A percentile compares a stretch with the other conserved stretches of the same genome.
These are phyloP conservation scores for Cirrhinus molitorella DNA, from an alignment of 2,797 vertebrate genomes.

Conservation along the genomic window DNA sequence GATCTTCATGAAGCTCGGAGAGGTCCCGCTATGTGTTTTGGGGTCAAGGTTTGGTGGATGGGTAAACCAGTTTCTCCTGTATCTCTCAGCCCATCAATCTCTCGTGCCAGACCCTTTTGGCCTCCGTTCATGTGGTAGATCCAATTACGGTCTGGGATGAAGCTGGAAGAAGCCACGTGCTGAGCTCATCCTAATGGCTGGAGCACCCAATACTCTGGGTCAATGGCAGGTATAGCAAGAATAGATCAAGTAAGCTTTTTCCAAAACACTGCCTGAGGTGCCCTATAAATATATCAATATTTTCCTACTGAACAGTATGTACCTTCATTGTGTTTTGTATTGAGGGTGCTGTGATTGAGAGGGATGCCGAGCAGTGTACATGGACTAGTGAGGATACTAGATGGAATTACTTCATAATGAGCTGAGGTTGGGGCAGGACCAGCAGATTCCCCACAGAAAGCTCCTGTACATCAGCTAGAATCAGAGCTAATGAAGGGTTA, in stretches of 20 bases:
- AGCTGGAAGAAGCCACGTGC: background rate
- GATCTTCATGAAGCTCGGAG: conserved; percentile 7
- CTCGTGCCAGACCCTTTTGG: background rate
- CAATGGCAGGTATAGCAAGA: background rate
- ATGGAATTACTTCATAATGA: conserved; percentile 39
- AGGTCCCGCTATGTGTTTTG: background rate
- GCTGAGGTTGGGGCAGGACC: conserved; percentile 49
- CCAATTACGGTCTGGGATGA: conserved; percentile 28
- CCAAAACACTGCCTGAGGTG: background rate
- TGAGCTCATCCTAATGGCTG: background rate
- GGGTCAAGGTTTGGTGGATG: conserved; percentile 39
- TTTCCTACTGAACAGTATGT: background rate
- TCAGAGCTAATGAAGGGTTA: too few species aligned
- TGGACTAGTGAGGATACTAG: background rate
- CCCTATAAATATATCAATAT: conserved; percentile 12
- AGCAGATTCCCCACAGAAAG: too few species aligned
- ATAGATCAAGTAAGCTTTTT: background rate
- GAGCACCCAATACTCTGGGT: background rate
- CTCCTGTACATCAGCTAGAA: too few species aligned
- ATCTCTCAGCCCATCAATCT: conserved; percentile 43
- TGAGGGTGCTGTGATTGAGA: conserved; percentile 1
- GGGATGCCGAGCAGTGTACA: background rate
- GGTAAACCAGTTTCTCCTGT: conserved; percentile 27
- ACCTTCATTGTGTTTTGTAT: background rate
- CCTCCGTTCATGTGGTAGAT: conserved; percentile 15